Base-by-base conservation (phyloP, 2,888 invertebrate species). In the Leptinotarsa peninsularis region DNA sequence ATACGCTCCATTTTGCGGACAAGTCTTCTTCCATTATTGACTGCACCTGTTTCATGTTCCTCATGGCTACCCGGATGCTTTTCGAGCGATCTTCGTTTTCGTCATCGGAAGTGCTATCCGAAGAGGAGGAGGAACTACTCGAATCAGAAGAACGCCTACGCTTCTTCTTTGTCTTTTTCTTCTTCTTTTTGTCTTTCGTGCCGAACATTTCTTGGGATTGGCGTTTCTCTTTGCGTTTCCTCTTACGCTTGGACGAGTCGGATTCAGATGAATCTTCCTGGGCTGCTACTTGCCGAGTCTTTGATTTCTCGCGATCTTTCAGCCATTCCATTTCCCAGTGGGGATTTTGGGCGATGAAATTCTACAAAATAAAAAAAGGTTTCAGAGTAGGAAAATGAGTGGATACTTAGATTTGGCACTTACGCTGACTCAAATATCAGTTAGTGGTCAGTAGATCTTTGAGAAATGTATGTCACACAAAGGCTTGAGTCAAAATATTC, bases 271-370 rank as follows among this genome's bases (percentile, higher is more conserved):
- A 78, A 33, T 78, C 78, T 3, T 43, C 43, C 10, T 43, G 76
- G 78, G 54, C 80, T 74, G n/a, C 78, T 2, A 43, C 83, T 56
- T 82, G 83, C 68, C 88, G 82, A n/a, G 85, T 80, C 79, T 86
- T 81, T 4, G 88, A 86, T 74, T 85, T 86, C 78, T 89, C 95
- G 4, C 96, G 90, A 87, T 95, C 95, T 13, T 93, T 93, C 89
- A 94, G 91, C 95, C 96, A 96, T 84, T 95, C 95, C 0, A 93
- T 93, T 87, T 96, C 96, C 93, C 95, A 96, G 83, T 95, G 94
- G 0, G 96, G 95, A 88, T 95, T 95, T 86, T 95, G 94, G 78
- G 94, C 94, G 21, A 95, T 92, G 85, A 94, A 96, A 84, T 92
- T 92, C 96, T 96, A 85, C 43, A 79, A 77, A 74, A 70, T 33